Evolutionary conservation across 2,797 vertebrate genomes (phyloP).

Genomic region (Holocentrus rufus): DNA sequence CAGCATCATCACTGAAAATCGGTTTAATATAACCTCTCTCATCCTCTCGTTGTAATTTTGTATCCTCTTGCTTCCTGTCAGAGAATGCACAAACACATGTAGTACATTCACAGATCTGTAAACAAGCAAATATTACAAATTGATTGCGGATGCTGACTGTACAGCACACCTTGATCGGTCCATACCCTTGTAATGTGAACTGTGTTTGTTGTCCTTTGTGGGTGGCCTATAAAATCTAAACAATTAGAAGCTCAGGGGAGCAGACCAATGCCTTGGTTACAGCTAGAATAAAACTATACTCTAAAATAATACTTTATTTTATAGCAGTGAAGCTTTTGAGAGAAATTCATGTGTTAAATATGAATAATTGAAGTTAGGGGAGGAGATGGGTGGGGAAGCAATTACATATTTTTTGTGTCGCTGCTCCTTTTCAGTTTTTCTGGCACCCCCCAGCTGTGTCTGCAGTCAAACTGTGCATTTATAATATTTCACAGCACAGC

Average conservation of each 20-base stretch:
- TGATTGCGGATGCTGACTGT: conserved; percentile 25
- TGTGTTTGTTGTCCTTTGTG: conserved; percentile 8
- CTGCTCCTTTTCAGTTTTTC: conserved; percentile 20
- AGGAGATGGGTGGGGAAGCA: not conserved
- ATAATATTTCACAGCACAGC: conserved; percentile 73
- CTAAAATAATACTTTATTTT: conserved; percentile 7
- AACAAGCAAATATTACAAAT: conserved; percentile 15
- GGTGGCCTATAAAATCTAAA: conserved; percentile 3
- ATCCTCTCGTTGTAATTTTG: not conserved
- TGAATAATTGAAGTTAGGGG: not conserved
- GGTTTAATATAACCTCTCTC: not conserved
- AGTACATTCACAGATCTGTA: conserved; percentile 15
- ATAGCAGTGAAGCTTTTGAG: not conserved
- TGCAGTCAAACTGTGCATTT: conserved; percentile 70
- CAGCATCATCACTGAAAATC: not conserved
- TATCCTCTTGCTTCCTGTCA: conserved; percentile 12
- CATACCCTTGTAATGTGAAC: conserved; percentile 9
- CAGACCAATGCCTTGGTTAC: conserved; percentile 21
- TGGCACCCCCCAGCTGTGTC: conserved; percentile 39
- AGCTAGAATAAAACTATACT: conserved; percentile 15
- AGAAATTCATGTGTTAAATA: not conserved
- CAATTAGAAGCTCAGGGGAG: conserved; percentile 31
- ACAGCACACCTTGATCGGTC: conserved; percentile 16
- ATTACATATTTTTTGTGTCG: conserved; percentile 39
- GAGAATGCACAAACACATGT: not conserved